Conservation (phyloP, 2,888 invertebrate species). For the Cephus pulcher region DNA sequence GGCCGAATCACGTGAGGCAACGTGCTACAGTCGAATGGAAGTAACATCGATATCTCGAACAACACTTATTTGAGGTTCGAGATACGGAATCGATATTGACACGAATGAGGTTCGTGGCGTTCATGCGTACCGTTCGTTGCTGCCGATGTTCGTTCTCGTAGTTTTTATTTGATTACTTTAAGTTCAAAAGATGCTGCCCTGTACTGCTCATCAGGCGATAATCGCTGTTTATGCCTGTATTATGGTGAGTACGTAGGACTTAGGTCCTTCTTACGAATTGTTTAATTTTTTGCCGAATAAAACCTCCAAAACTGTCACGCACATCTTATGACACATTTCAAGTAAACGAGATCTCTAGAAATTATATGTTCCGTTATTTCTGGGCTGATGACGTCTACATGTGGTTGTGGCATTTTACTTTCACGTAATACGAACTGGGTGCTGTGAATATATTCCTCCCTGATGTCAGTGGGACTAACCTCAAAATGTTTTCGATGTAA, state of each 20-base stretch:
- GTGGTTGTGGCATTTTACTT: background rate
- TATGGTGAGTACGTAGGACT: conserved; percentile 57
- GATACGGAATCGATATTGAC: background rate
- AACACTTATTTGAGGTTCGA: background rate
- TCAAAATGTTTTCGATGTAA: background rate
- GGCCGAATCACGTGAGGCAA: conserved; percentile 32
- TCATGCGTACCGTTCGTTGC: conserved; percentile 27
- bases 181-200: conserved; percentile 58
- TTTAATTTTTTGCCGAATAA: background rate
- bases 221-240: conserved; percentile 58
- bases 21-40: conserved; percentile 18
- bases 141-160: conserved; percentile 46
- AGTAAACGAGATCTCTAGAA: background rate
- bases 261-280: background rate
- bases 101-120: conserved; percentile 23
- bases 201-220: conserved; percentile 54
- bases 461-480: background rate
- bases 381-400: background rate
- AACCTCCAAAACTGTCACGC: background rate
- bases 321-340: background rate
- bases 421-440: background rate
- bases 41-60: background rate
- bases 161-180: conserved; percentile 49
- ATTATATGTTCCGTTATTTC: conserved; percentile 1
- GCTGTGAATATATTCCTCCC: background rate